Evolutionary conservation across 2,113 vertebrate genomes (phyloP), one percentile per base, ranked within the genome.

Genomic region (Ophiodon elongatus): DNA sequence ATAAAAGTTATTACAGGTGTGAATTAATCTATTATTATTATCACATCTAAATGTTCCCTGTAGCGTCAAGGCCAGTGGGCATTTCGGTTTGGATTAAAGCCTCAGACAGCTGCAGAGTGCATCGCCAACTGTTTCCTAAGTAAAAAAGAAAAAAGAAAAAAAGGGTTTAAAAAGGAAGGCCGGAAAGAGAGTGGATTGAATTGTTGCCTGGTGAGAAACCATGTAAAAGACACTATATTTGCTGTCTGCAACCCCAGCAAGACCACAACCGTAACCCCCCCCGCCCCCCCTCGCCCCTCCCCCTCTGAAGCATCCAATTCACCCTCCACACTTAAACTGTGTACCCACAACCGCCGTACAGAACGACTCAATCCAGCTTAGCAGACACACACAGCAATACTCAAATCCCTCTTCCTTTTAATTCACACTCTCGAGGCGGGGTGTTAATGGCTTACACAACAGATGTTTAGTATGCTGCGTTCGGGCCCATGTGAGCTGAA

Each of bases 371-470:
- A 76, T 90, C 80, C 77, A 89, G 87, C 37, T 88, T 83, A 89
- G 81, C 85, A 87, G 76, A 91, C 39, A 82, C 39, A 82, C 63
- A 82, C 80, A 80, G 77, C 76, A 69, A 73, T 80, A 63, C 84
- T 86, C 80, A 85, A 82, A 87, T 85, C 82, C 77, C 80, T 84
- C 86, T 78, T 80, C 79, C 75, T 82, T 89, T 83, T 84, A 88
- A 91, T 88, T 92, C n/a, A 4, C 87, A 59, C 80, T 87, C 76
- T 84, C 67, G 11, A 88, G 78, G 83, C 4, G 64, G 87, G 89
- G 83, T 83, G 90, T 83, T 91, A 94, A 91, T 91, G 80, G 82
- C 86, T 91, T 87, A 89, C 85, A 91, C 80, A 87, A 85, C 93
- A 94, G 90, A 91, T 91, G 90, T 92, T 93, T 87, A 76, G 71